These are phyloP conservation scores for Hypomecis atomaria DNA, from an alignment of 2,888 invertebrate species.

Conservation along the genomic window DNA sequence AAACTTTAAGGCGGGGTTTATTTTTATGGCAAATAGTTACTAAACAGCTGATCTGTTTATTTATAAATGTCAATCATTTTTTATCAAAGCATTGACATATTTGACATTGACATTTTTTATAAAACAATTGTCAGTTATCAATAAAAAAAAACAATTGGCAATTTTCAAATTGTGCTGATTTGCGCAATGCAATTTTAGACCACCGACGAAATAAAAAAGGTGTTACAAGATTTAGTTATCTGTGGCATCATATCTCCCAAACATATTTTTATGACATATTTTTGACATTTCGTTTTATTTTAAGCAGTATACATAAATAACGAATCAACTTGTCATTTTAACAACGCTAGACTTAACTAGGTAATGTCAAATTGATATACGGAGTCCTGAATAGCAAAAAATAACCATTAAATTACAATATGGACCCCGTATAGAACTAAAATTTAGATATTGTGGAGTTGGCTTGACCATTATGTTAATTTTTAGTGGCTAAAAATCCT, in stretches of 20 bases:
- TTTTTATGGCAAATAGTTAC: too few species aligned
- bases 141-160: too few species aligned
- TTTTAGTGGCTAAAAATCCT: too few species aligned
- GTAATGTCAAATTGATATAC: constrained; percentile 80
- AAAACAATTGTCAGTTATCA: background rate
- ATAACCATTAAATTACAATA: constrained; percentile 23
- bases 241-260: too few species aligned
- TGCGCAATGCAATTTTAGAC: too few species aligned
- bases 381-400: constrained; percentile 20
- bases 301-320: constrained; percentile 36
- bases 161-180: too few species aligned
- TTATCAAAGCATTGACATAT: background rate
- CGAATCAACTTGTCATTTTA: constrained; percentile 79
- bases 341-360: constrained; percentile 77
- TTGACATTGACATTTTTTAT: too few species aligned
- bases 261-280: background rate
- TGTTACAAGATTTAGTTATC: too few species aligned
- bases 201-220: too few species aligned
- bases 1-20: too few species aligned
- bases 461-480: constrained; percentile 15
- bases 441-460: constrained; percentile 19
- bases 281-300: constrained; percentile 25
- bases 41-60: background rate
- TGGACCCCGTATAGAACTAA: constrained; percentile 35
- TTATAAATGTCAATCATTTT: background rate